phyloP scores from a whole-genome alignment of 1,140 invertebrate genomes.

The Lepidurus packardi region DNA sequence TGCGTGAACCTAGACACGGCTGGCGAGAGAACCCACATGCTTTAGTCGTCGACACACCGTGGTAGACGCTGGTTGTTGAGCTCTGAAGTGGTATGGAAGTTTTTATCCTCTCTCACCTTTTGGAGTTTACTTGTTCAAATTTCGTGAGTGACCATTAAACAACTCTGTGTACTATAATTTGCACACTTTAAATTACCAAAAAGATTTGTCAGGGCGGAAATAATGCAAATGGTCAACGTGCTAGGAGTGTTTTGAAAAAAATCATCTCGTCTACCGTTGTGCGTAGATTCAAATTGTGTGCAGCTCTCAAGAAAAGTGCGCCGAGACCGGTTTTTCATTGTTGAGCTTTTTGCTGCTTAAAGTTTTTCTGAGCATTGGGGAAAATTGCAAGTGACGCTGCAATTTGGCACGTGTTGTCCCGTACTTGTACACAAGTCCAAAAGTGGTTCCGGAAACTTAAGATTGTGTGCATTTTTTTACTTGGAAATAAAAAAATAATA shows the following conservation, averaged over 20 bases:
- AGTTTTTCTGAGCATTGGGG: not conserved
- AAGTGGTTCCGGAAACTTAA: not conserved
- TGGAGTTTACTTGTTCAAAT: too few relatives aligned
- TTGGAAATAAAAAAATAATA: too few relatives aligned
- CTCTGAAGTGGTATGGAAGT: not conserved
- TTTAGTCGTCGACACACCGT: not conserved
- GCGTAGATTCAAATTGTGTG: not conserved
- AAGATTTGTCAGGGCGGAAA: too few relatives aligned
- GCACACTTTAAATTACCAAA: too few relatives aligned
- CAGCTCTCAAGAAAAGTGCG: not conserved
- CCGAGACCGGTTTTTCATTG: not conserved
- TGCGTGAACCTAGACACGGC: not conserved
- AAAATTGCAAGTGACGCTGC: conserved; percentile 9
- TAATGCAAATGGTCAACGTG: too few relatives aligned
- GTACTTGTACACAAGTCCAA: not conserved
- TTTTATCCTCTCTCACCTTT: not conserved
- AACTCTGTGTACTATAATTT: too few relatives aligned
- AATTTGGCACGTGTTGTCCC: not conserved
- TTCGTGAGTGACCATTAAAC: too few relatives aligned
- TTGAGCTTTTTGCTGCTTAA: not conserved
- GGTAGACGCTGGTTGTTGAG: not conserved
- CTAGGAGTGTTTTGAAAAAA: too few relatives aligned
- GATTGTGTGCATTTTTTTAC: not conserved
- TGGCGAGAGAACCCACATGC: not conserved
- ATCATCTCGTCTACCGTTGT: not conserved